Evolutionary conservation across 2,888 invertebrate species (phyloP).

Genomic region (Pandemis cinnamomeana): DNA sequence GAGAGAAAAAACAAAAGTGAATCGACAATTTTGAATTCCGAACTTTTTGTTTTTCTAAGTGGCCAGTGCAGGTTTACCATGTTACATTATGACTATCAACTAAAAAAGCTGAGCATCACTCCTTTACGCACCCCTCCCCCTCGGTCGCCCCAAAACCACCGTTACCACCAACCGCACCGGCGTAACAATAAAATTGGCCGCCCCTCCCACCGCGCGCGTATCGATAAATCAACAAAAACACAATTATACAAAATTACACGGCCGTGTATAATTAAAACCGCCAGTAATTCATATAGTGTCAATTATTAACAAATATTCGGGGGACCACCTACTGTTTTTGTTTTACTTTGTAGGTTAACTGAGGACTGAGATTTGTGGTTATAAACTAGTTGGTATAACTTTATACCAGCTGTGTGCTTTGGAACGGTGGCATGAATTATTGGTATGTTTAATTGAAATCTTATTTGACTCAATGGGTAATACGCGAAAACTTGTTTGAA

Average conservation of each 20-base stretch:
- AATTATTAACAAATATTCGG: constrained; percentile 73
- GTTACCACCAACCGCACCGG: constrained; percentile 58
- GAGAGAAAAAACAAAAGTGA: too few relatives aligned
- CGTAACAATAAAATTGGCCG: constrained; percentile 76
- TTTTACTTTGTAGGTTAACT: constrained; percentile 37
- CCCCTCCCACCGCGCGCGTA: constrained; percentile 59
- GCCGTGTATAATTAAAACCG: constrained; percentile 70
- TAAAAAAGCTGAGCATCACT: background rate
- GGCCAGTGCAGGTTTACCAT: too few relatives aligned
- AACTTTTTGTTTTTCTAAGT: too few relatives aligned
- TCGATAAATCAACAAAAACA: constrained; percentile 75
- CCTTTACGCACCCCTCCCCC: background rate
- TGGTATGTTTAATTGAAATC: background rate
- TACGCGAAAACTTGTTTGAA: background rate
- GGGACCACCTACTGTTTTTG: constrained; percentile 67
- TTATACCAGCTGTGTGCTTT: background rate
- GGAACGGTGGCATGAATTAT: background rate
- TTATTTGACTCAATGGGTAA: background rate
- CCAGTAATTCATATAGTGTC: constrained; percentile 70
- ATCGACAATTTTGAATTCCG: too few relatives aligned
- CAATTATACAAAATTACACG: constrained; percentile 76
- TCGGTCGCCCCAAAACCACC: constrained; percentile 44
- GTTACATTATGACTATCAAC: too few relatives aligned
- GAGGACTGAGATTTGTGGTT: constrained; percentile 7
- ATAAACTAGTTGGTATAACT: background rate